A percentile compares a stretch with the other conserved stretches of the same genome.
These are phyloP conservation scores for Pogonomyrmex barbatus DNA, from an alignment of 1,140 invertebrate genomes.

Conservation along the genomic window DNA sequence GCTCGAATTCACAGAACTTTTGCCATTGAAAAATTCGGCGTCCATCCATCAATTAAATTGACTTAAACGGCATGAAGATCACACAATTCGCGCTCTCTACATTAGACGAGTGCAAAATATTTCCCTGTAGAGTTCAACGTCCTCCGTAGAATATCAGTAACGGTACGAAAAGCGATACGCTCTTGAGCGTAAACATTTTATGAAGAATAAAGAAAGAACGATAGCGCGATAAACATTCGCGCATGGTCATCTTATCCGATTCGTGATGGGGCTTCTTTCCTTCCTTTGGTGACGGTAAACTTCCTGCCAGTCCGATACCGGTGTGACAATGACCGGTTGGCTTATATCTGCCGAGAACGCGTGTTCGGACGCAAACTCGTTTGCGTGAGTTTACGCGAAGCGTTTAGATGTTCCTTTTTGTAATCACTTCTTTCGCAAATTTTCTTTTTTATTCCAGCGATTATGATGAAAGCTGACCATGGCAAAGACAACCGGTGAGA, in stretches of 20 bases:
- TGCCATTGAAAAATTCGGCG: background rate
- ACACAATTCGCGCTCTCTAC: background rate
- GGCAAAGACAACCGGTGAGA: too few species aligned
- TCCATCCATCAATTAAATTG: background rate
- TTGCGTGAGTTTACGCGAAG: background rate
- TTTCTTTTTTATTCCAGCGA: background rate
- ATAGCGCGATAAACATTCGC: constrained; percentile 44
- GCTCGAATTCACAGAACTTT: background rate
- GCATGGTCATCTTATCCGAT: constrained; percentile 31
- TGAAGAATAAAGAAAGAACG: constrained; percentile 39
- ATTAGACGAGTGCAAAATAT: background rate
- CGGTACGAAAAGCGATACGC: constrained; percentile 17
- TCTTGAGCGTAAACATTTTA: constrained; percentile 33
- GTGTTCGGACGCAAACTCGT: background rate
- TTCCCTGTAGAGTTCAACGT: background rate
- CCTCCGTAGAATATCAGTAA: background rate
- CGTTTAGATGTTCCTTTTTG: background rate
- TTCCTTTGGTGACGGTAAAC: constrained; percentile 39
- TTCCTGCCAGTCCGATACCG: constrained; percentile 37
- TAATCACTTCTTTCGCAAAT: background rate
- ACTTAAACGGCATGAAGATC: background rate
- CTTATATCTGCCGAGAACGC: background rate
- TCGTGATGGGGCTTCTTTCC: constrained; percentile 14
- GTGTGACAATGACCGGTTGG: constrained; percentile 43
- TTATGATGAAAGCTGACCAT: too few species aligned